Conservation (phyloP, 1,140 invertebrate genomes). For the Alviniconcha marisindica region DNA sequence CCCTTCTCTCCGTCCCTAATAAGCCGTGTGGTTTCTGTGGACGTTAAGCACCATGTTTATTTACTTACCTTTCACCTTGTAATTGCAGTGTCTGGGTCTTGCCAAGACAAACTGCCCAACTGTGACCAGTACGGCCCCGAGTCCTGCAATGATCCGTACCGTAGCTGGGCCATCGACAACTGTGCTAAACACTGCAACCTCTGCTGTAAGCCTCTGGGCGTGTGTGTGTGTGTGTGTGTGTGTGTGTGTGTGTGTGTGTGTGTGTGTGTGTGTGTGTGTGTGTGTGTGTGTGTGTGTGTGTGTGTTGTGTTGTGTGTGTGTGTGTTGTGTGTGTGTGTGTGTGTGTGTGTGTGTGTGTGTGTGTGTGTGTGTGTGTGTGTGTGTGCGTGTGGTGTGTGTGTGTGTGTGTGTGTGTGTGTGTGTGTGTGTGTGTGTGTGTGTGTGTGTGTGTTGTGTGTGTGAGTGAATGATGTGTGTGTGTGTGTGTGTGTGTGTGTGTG, state of each 20-base stretch:
- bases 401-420: neutral
- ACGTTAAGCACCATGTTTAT: no score
- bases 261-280: neutral
- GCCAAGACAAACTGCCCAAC: constrained; percentile 57
- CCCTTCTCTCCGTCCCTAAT: no score
- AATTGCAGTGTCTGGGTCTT: no score
- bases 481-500: neutral
- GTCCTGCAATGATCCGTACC: constrained; percentile 48
- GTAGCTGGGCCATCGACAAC: constrained; percentile 46
- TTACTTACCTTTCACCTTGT: no score
- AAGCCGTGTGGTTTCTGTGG: no score
- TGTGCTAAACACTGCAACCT: constrained; percentile 50
- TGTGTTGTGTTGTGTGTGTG: neutral
- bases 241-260: neutral
- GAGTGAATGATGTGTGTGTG: no score
- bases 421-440: constrained; percentile 6
- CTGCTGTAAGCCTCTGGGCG: constrained; percentile 42
- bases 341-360: neutral
- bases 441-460: no score
- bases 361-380: neutral
- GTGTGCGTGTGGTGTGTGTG: neutral
- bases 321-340: constrained; percentile 3
- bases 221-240: neutral
- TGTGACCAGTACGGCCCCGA: constrained; percentile 53
- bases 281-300: constrained; percentile 14